Evolutionary conservation across 2,888 invertebrate species (phyloP).

Genomic region (Sussaba pulchella): DNA sequence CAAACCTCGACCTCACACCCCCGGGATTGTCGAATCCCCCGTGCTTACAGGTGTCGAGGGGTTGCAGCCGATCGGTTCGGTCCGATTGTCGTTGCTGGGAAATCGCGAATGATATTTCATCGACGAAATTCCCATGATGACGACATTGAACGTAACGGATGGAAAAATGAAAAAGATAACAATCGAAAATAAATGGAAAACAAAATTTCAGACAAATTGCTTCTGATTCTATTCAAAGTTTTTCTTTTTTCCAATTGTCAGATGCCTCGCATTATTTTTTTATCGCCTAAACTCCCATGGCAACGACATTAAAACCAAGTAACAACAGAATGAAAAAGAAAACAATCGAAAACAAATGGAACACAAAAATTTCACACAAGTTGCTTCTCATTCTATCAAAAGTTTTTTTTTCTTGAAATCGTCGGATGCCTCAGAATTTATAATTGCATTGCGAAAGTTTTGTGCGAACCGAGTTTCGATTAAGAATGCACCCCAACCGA

Average conservation of each 20-base stretch:
- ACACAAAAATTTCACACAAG: too few relatives aligned
- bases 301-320: too few relatives aligned
- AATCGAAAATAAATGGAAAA: too few relatives aligned
- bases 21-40: not conserved
- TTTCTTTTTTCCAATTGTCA: too few relatives aligned
- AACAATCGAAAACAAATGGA: not conserved
- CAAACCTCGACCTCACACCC: too few relatives aligned
- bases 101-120: not conserved
- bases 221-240: too few relatives aligned
- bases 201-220: too few relatives aligned
- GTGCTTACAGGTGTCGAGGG: constrained; percentile 19
- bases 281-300: not conserved
- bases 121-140: not conserved
- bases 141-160: not conserved
- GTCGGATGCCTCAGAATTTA: too few relatives aligned
- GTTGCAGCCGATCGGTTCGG: not conserved
- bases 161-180: not conserved
- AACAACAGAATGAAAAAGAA: not conserved
- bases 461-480: not conserved
- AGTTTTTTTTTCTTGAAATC: too few relatives aligned
- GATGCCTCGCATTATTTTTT: too few relatives aligned
- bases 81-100: not conserved
- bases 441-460: not conserved
- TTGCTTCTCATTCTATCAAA: too few relatives aligned
- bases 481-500: not conserved